phyloP scores from a whole-genome alignment of 2,113 vertebrate species.

The Marmota monax region DNA sequence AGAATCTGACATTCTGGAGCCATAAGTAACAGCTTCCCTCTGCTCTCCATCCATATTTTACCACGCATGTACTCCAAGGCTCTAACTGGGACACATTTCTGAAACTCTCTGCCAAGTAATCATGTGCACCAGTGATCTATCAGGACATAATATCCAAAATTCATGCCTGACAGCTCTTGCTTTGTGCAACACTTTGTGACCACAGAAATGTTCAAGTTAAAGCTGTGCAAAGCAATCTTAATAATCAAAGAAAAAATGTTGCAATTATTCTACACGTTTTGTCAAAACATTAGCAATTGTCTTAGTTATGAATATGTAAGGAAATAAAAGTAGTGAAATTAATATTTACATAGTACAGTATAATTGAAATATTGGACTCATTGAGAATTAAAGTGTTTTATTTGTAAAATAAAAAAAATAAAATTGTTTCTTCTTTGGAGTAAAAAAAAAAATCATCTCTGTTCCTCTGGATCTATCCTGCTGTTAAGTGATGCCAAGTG shows the following conservation, averaged over 20 bases:
- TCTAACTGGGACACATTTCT: not conserved
- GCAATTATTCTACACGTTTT: not conserved
- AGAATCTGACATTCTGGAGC: constrained; percentile 10
- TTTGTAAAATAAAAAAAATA: constrained; percentile 16
- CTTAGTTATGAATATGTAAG: not conserved
- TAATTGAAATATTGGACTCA: not conserved
- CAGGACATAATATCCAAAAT: not conserved
- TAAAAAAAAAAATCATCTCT: too few species aligned
- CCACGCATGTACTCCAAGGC: not conserved
- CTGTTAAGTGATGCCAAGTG: too few species aligned
- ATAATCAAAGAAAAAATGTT: not conserved
- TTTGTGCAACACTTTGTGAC: not conserved
- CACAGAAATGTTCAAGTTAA: not conserved
- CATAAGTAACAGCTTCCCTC: not conserved
- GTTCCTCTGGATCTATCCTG: too few species aligned
- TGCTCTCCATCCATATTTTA: not conserved
- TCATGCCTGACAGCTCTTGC: not conserved
- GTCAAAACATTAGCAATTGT: not conserved
- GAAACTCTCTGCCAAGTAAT: constrained; percentile 6
- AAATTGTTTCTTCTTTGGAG: too few species aligned
- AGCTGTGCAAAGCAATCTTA: not conserved
- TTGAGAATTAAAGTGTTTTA: not conserved
- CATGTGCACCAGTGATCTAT: not conserved
- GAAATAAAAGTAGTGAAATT: not conserved
- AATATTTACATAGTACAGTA: not conserved